Evolutionary conservation across 2,797 vertebrate species (phyloP).

Genomic region (Acrossocheilus wenchowensis): DNA sequence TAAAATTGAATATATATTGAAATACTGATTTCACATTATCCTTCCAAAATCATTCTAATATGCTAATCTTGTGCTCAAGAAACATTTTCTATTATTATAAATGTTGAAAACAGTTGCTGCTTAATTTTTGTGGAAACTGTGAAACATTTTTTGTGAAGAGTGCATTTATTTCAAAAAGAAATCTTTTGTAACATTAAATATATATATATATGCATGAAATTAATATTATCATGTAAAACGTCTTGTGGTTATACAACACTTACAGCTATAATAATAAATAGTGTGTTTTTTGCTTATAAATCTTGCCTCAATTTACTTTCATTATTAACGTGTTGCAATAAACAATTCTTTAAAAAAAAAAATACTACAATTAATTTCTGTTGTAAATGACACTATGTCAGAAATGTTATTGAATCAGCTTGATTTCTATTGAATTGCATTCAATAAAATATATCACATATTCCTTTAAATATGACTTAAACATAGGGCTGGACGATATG

Average conservation of each 20-base stretch:
- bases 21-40: background rate
- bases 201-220: background rate
- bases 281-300: background rate
- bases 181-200: too few species aligned
- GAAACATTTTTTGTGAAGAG: background rate
- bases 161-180: too few species aligned
- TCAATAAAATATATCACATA: background rate
- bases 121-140: background rate
- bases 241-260: too few species aligned
- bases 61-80: background rate
- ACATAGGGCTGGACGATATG: background rate
- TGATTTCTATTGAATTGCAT: background rate
- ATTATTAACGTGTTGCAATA: background rate
- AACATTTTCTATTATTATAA: background rate
- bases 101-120: background rate
- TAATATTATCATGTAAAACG: background rate
- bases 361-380: background rate
- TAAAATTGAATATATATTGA: background rate
- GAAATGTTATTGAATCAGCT: background rate
- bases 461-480: background rate
- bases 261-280: background rate
- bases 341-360: background rate
- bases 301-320: background rate
- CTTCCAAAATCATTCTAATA: background rate
- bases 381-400: background rate